These are phyloP conservation scores for Fabriciana adippe DNA, from an alignment of 2,888 invertebrate species.

Conservation along the genomic window DNA sequence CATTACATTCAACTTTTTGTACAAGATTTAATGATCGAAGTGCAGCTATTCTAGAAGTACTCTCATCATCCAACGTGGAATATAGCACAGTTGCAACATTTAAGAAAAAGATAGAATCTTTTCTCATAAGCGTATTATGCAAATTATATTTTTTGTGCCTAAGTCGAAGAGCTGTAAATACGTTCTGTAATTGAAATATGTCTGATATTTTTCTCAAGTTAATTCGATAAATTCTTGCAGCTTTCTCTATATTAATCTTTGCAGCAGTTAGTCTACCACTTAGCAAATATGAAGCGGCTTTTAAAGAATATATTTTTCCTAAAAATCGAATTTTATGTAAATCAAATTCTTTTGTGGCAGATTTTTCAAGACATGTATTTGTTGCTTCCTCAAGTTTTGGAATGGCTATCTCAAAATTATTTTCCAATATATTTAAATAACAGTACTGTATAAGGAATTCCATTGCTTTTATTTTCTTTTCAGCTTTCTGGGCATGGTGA, in stretches of 20 bases:
- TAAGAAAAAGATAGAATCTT: constrained; percentile 67
- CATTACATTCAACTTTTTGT: constrained; percentile 61
- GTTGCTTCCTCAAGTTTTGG: constrained; percentile 63
- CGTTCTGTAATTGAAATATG: constrained; percentile 52
- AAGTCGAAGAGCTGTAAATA: constrained; percentile 49
- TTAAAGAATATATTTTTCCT: constrained; percentile 64
- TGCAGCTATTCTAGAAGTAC: constrained; percentile 55
- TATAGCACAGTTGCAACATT: constrained; percentile 66
- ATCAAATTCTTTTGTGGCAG: constrained; percentile 39
- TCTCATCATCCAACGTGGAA: constrained; percentile 60
- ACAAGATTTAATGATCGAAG: constrained; percentile 60
- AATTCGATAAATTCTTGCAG: constrained; percentile 59
- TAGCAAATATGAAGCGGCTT: constrained; percentile 58
- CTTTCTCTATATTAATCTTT: constrained; percentile 59
- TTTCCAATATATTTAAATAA: constrained; percentile 58
- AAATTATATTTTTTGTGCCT: constrained; percentile 55
- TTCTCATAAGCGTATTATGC: constrained; percentile 50
- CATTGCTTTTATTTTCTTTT: constrained; percentile 62
- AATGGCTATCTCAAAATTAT: constrained; percentile 55
- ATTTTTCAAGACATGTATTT: constrained; percentile 50
- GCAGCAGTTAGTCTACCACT: constrained; percentile 54
- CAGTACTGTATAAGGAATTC: constrained; percentile 62
- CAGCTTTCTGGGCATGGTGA: constrained; percentile 68
- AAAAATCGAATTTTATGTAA: constrained; percentile 58
- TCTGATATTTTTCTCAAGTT: constrained; percentile 58